Percentiles rank a stretch among this genome's conserved stretches.
Evolutionary conservation across 2,797 vertebrate genomes (phyloP).

Genomic region (Centropyge bicolor): DNA sequence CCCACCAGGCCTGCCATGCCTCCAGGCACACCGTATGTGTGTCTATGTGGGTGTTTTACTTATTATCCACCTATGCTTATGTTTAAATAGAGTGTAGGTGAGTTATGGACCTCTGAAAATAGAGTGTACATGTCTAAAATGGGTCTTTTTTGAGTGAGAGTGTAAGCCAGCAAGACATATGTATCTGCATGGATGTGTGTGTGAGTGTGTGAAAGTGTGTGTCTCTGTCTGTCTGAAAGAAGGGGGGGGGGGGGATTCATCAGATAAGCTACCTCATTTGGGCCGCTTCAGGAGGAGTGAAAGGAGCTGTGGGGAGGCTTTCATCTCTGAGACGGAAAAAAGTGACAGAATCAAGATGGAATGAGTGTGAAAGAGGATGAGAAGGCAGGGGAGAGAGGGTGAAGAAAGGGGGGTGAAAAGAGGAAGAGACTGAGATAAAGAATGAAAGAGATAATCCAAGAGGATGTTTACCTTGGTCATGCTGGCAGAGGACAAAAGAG

Average conservation of each 20-base stretch:
- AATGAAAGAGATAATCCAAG: conserved; percentile 78
- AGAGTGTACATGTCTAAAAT: conserved; percentile 18
- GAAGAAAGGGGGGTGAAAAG: conserved; percentile 52
- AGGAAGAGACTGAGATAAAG: conserved; percentile 72
- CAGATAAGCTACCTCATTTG: conserved; percentile 86
- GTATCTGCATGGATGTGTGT: conserved; percentile 11
- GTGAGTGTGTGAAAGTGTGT: conserved; percentile 7
- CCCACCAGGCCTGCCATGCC: conserved; percentile 71
- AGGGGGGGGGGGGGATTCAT: conserved; percentile 51
- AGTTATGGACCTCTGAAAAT: conserved; percentile 25
- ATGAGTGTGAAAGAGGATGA: conserved; percentile 76
- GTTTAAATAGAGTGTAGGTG: conserved; percentile 53
- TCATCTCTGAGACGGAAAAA: conserved; percentile 82
- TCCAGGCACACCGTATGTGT: conserved; percentile 68
- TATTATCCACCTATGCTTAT: conserved; percentile 68
- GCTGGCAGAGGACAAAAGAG: conserved; percentile 78
- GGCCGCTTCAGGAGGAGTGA: conserved; percentile 82
- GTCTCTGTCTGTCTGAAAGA: conserved; percentile 47
- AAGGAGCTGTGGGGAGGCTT: conserved; percentile 86
- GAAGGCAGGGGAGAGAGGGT: conserved; percentile 63
- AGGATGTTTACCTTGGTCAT: conserved; percentile 83
- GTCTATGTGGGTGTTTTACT: conserved; percentile 61
- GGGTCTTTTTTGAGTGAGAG: background rate
- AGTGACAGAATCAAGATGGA: conserved; percentile 77
- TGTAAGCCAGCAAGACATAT: background rate